Evolutionary conservation across 2,888 invertebrate genomes (phyloP).

Genomic region (Gisinianus flammeolus): DNA sequence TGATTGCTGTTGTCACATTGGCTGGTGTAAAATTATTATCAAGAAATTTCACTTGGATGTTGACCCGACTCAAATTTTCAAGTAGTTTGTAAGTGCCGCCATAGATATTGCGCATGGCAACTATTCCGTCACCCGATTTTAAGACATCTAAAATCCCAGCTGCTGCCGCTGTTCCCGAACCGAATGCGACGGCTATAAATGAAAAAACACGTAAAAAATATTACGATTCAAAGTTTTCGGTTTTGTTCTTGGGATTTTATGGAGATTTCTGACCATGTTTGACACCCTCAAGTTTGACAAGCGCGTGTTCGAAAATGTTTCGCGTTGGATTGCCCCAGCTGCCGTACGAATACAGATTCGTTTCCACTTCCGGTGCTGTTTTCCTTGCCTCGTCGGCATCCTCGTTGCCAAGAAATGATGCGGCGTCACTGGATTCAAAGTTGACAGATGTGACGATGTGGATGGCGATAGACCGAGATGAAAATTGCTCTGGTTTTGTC

Average conservation of each 20-base stretch:
- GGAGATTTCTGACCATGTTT: not conserved
- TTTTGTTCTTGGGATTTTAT: too few relatives aligned
- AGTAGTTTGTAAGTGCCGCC: slow-evolving; percentile 65
- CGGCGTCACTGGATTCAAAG: too few relatives aligned
- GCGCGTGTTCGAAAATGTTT: not conserved
- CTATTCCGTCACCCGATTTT: slow-evolving; percentile 66
- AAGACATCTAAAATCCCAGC: slow-evolving; percentile 63
- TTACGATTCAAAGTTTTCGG: too few relatives aligned
- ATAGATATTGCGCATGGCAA: slow-evolving; percentile 68
- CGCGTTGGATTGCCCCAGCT: not conserved
- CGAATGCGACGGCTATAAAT: slow-evolving; percentile 62
- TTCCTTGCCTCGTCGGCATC: too few relatives aligned
- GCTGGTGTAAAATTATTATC: slow-evolving; percentile 63
- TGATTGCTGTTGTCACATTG: not conserved
- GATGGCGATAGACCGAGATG: not conserved
- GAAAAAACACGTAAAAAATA: too few relatives aligned
- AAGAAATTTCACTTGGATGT: slow-evolving; percentile 61
- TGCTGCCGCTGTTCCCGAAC: slow-evolving; percentile 66
- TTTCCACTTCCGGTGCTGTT: too few relatives aligned
- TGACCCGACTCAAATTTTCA: slow-evolving; percentile 50
- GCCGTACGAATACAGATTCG: not conserved
- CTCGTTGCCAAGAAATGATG: too few relatives aligned
- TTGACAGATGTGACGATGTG: not conserved
- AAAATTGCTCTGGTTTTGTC: not conserved
- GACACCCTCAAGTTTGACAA: not conserved